Conservation (phyloP, 2,888 invertebrate species). For the Ochropacha duplaris region DNA sequence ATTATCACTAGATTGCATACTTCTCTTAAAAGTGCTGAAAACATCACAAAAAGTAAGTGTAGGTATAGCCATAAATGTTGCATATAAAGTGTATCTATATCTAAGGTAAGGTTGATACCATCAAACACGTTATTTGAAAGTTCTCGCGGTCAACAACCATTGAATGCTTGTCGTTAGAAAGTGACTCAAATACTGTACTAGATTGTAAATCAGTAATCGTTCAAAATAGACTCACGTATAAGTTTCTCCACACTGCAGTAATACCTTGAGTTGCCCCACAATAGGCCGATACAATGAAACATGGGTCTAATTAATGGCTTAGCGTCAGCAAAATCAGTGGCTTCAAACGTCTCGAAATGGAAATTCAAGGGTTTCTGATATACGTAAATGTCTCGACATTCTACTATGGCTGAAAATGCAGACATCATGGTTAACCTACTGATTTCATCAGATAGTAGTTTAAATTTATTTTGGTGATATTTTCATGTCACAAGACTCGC, state of each 20-base stretch:
- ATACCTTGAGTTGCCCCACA: constrained; percentile 93
- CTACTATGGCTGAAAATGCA: constrained; percentile 85
- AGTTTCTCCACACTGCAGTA: constrained; percentile 85
- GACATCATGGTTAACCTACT: constrained; percentile 1
- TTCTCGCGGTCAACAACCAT: no score
- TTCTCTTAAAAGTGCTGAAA: constrained; percentile 89
- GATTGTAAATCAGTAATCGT: neutral
- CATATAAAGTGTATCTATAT: no score
- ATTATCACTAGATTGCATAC: constrained; percentile 92
- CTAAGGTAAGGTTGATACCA: no score
- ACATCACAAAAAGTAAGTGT: constrained; percentile 1
- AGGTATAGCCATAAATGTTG: neutral
- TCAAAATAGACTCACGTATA: constrained; percentile 62
- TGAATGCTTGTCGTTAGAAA: neutral
- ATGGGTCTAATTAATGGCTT: constrained; percentile 84
- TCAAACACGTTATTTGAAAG: no score
- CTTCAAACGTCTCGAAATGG: constrained; percentile 88
- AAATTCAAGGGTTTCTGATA: constrained; percentile 88
- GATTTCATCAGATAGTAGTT: neutral
- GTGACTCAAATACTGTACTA: neutral
- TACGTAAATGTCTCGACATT: constrained; percentile 92
- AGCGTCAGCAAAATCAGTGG: constrained; percentile 86
- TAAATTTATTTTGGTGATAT: no score
- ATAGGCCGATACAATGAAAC: constrained; percentile 90
- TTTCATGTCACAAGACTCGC: no score